A percentile compares a stretch with the other conserved stretches of the same genome.
These are phyloP conservation scores for Enchytraeus crypticus DNA, from an alignment of 2,888 invertebrate species.

Conservation along the genomic window DNA sequence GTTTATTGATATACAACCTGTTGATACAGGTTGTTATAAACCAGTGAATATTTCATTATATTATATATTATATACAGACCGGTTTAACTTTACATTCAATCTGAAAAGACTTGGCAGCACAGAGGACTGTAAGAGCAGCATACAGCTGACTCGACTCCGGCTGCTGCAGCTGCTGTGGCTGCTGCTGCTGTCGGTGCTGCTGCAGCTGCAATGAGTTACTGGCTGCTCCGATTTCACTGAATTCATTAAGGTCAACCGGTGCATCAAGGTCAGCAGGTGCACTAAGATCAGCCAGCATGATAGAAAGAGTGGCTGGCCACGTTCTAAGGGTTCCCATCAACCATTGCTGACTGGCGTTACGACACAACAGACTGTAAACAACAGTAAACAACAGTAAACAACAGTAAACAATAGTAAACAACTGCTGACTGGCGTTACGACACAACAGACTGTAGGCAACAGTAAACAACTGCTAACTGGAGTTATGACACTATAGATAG, in stretches of 20 bases:
- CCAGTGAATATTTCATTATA: too few species aligned
- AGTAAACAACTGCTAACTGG: slow-evolving; percentile 33
- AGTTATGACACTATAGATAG: slow-evolving; percentile 37
- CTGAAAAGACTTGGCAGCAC: slow-evolving; percentile 3
- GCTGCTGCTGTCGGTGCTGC: too few species aligned
- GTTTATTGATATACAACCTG: too few species aligned
- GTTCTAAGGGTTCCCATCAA: slow-evolving; percentile 33
- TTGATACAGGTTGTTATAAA: too few species aligned
- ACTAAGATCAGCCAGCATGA: slow-evolving; percentile 28
- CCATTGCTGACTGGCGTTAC: slow-evolving; percentile 39
- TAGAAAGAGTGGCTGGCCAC: background rate
- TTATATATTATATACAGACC: background rate
- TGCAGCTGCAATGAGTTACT: too few species aligned
- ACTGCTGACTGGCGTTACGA: slow-evolving; percentile 37
- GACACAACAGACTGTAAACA: slow-evolving; percentile 34
- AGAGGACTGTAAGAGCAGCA: slow-evolving; percentile 4
- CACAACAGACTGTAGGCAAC: slow-evolving; percentile 33
- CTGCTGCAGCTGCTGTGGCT: background rate
- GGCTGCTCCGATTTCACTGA: background rate
- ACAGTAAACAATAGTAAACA: too few species aligned
- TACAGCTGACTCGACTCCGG: background rate
- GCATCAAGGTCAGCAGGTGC: background rate
- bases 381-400: too few species aligned
- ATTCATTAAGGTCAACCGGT: background rate
- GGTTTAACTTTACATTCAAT: background rate